A percentile compares a stretch with the other conserved stretches of the same genome.
These are phyloP conservation scores for Petaurus breviceps DNA, from an alignment of 2,113 vertebrate genomes.

Conservation along the genomic window DNA sequence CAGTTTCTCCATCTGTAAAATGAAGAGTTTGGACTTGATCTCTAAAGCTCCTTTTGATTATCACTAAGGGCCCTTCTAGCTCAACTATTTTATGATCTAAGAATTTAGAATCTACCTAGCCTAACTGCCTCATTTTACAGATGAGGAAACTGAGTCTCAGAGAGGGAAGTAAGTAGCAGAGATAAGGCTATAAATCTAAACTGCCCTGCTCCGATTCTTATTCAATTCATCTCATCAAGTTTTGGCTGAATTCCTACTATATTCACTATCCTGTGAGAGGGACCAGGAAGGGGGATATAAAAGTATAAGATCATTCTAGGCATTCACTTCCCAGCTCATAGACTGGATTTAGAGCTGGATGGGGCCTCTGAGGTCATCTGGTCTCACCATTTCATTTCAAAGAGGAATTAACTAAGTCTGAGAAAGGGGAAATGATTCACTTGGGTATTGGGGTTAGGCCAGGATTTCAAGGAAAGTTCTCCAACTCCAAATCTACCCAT, in stretches of 20 bases:
- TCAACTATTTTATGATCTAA: background rate
- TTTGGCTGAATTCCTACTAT: background rate
- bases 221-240: background rate
- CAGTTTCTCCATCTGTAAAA: background rate
- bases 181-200: background rate
- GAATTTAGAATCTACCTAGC: background rate
- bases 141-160: background rate
- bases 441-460: background rate
- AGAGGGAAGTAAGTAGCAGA: background rate
- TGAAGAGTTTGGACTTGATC: background rate
- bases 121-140: background rate
- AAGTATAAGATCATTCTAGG: background rate
- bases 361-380: background rate
- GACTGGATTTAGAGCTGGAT: background rate
- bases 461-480: background rate
- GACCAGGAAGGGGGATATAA: background rate
- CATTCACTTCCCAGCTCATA: background rate
- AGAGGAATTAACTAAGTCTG: background rate
- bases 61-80: background rate
- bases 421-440: background rate
- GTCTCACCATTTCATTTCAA: background rate
- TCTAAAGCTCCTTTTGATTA: background rate
- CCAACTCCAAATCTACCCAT: background rate
- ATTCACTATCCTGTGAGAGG: background rate
- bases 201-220: background rate